Evolutionary conservation across 2,888 invertebrate species (phyloP).

Genomic region (Trichacis sp.): DNA sequence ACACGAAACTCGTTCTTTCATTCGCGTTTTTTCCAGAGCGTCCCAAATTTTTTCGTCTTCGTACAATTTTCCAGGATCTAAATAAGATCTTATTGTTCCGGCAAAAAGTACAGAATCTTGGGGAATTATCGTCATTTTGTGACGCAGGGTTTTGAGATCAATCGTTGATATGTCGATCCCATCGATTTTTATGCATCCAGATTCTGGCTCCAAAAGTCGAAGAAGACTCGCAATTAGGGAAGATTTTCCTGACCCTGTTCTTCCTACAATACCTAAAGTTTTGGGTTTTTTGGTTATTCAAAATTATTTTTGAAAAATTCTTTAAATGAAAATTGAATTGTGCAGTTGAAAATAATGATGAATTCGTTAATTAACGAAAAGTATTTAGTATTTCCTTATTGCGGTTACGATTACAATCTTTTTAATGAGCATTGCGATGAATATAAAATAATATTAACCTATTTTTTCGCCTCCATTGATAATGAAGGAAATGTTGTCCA

Average conservation of each 20-base stretch:
- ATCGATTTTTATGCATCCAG: slow-evolving; percentile 72
- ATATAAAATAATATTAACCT: too few species aligned
- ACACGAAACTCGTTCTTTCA: slow-evolving; percentile 67
- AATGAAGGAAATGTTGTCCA: slow-evolving; percentile 72
- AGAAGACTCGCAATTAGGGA: slow-evolving; percentile 73
- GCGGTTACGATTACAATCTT: too few species aligned
- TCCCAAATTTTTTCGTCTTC: slow-evolving; percentile 68
- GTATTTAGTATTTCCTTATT: too few species aligned
- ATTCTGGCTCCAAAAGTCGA: slow-evolving; percentile 72
- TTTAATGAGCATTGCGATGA: too few species aligned
- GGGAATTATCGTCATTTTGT: slow-evolving; percentile 71
- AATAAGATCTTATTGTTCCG: slow-evolving; percentile 72
- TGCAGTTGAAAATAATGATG: too few species aligned
- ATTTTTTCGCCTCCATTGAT: slow-evolving; percentile 73
- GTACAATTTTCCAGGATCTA: slow-evolving; percentile 67
- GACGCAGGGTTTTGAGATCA: slow-evolving; percentile 69
- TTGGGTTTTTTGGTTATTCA: too few species aligned
- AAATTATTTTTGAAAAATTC: too few species aligned
- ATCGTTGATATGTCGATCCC: slow-evolving; percentile 69
- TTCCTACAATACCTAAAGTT: slow-evolving; percentile 71
- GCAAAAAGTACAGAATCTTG: slow-evolving; percentile 76
- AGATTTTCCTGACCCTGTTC: slow-evolving; percentile 72
- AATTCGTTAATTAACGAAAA: too few species aligned
- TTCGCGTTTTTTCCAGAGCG: slow-evolving; percentile 68
- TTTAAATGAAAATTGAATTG: too few species aligned